A percentile compares a stretch with the other conserved stretches of the same genome.
Conservation (phyloP, 2,797 vertebrate genomes). For the Gymnothorax reevesii region DNA sequence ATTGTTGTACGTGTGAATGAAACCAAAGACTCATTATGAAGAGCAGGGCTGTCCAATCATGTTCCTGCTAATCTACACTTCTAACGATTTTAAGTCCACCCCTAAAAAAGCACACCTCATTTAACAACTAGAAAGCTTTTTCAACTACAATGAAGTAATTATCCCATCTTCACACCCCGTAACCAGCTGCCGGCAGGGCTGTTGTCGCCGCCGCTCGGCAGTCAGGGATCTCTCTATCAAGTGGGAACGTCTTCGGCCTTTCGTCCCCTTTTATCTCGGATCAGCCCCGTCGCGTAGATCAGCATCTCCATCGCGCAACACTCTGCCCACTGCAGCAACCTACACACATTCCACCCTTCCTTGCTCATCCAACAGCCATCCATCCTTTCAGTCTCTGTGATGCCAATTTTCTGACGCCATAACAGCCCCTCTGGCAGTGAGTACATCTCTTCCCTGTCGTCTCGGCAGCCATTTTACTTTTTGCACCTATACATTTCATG, state of each 20-base stretch:
- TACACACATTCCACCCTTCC: constrained; percentile 17
- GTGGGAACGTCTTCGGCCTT: constrained; percentile 15
- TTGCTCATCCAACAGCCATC: constrained; percentile 34
- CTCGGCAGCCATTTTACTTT: constrained; percentile 34
- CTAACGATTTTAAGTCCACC: too few relatives aligned
- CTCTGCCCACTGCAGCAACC: not conserved
- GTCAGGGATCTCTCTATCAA: constrained; percentile 28
- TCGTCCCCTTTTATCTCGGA: constrained; percentile 32
- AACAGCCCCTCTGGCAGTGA: constrained; percentile 33
- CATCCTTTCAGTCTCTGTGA: constrained; percentile 30
- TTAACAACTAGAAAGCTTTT: too few relatives aligned
- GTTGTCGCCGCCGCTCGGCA: not conserved
- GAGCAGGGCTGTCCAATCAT: too few relatives aligned
- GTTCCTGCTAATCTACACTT: too few relatives aligned
- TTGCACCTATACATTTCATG: not conserved
- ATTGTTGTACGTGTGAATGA: not conserved
- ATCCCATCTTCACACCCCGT: not conserved
- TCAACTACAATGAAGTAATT: too few relatives aligned
- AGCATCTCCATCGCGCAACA: constrained; percentile 44
- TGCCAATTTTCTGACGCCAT: constrained; percentile 44
- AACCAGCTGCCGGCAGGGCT: not conserved
- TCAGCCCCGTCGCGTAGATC: constrained; percentile 41
- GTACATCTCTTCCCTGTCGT: constrained; percentile 35
- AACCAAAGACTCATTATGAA: too few relatives aligned
- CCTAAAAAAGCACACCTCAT: too few relatives aligned